Base-by-base conservation (phyloP, 1,140 invertebrate genomes). In the Scylla paramamosain region DNA sequence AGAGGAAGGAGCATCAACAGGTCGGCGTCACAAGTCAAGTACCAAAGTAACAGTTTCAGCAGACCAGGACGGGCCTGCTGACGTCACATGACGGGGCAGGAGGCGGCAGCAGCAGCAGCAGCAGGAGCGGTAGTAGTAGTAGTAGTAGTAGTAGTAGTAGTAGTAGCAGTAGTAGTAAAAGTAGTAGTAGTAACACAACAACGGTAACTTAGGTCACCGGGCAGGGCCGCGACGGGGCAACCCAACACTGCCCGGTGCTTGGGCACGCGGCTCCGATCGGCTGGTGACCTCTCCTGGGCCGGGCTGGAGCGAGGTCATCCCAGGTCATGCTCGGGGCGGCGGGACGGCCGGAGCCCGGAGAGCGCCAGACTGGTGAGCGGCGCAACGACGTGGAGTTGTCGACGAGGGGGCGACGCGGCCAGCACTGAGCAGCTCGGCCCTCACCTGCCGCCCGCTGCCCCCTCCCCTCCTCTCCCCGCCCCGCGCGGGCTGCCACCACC, bases 141-240 rank as follows among this genome's bases (percentile, higher is more conserved):
- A 86, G 84, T 86, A 86, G 84, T 86, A 86, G 84, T 86, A 86
- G 84, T 86, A 86, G 84, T 86, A 86, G n/a, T 86, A 86, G 84
- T 86, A 86, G 84, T 86, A 86, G 84, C 20, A 86, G n/a, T 31
- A 86, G 84, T 7, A 86, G 45, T 28, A 32, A 29, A 25, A 88
- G 86, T 20, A 77, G 67, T 7, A 77, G 67, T 20, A 77, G 67
- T 20, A 77, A n/a, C 67, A 77, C 20, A 25, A n/a, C n/a, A 25
- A n/a, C 67, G 4, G 92, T 45, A 93, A 45, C 92, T 46, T 93
- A 93, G 92, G 92, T 93, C 92, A 93, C 92, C 92, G 92, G 92
- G 77, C 82, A 84, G 77, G 92, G 32, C 39, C 48, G 90, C 31
- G 90, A 67, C 46, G 25, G 45, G 52, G 12, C 77, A 82, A 45